Evolutionary conservation across 2,113 vertebrate species (phyloP).

Genomic region (Benitochromis conjunctus): DNA sequence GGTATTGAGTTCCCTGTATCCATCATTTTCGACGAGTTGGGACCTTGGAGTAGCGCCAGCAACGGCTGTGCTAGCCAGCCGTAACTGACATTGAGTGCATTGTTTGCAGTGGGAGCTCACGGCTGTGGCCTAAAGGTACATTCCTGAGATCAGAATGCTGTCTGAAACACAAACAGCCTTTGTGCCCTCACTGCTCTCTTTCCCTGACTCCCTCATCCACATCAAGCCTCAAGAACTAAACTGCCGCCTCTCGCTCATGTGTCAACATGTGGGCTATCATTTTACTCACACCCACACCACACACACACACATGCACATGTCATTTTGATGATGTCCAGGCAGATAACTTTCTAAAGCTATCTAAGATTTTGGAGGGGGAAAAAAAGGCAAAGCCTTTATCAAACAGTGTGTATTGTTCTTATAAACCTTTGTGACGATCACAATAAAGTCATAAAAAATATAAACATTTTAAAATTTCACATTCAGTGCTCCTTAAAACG

Average conservation of each 20-base stretch:
- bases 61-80: slow-evolving; percentile 78
- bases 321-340: slow-evolving; percentile 47
- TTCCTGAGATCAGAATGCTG: slow-evolving; percentile 77
- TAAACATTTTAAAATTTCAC: background rate
- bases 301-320: background rate
- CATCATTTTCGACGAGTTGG: slow-evolving; percentile 81
- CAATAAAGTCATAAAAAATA: background rate
- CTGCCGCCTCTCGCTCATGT: slow-evolving; percentile 74
- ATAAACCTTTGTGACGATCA: background rate
- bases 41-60: slow-evolving; percentile 75
- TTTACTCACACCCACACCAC: slow-evolving; percentile 55
- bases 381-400: background rate
- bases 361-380: background rate
- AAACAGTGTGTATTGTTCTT: background rate
- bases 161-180: slow-evolving; percentile 86
- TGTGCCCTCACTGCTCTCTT: slow-evolving; percentile 74
- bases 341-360: slow-evolving; percentile 10
- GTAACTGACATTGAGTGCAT: slow-evolving; percentile 85
- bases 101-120: slow-evolving; percentile 76
- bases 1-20: slow-evolving; percentile 85
- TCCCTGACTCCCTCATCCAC: slow-evolving; percentile 68
- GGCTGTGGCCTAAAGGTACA: slow-evolving; percentile 84
- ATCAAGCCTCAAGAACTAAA: slow-evolving; percentile 62
- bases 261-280: slow-evolving; percentile 78
- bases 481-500: background rate